These are phyloP conservation scores for Brachionus sp. DNA, from an alignment of 1,140 invertebrate genomes.

Conservation along the genomic window DNA sequence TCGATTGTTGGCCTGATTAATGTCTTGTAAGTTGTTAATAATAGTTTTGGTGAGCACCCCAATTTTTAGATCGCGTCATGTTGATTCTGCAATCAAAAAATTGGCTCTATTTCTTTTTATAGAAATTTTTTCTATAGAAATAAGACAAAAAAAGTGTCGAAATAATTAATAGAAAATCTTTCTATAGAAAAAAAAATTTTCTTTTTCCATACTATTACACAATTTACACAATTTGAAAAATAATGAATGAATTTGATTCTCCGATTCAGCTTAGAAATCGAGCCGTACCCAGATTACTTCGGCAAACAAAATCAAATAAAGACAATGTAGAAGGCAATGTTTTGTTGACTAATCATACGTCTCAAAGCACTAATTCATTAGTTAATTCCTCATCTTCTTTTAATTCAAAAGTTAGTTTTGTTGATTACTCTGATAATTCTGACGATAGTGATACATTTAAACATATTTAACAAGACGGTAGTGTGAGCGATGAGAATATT, in stretches of 20 bases:
- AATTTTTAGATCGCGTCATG: not conserved
- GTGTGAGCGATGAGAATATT: not conserved
- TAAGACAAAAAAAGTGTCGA: too few relatives aligned
- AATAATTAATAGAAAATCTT: too few relatives aligned
- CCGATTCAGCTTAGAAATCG: not conserved
- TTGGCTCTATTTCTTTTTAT: too few relatives aligned
- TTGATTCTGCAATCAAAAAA: not conserved
- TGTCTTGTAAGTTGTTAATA: not conserved
- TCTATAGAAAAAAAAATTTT: too few relatives aligned
- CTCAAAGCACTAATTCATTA: not conserved
- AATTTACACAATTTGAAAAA: not conserved
- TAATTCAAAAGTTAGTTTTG: not conserved
- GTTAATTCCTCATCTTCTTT: not conserved
- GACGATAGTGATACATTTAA: not conserved
- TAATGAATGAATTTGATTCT: slow-evolving; percentile 1
- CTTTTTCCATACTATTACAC: not conserved
- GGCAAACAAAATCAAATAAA: not conserved
- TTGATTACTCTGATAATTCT: not conserved
- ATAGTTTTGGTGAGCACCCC: not conserved
- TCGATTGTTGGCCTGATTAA: not conserved
- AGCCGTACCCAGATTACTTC: not conserved
- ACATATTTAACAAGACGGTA: not conserved
- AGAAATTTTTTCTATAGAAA: too few relatives aligned
- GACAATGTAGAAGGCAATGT: not conserved
- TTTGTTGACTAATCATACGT: not conserved